Evolutionary conservation across 2,113 vertebrate genomes (phyloP), one percentile per base, ranked within the genome.

Genomic region (Mesitornis unicolor): DNA sequence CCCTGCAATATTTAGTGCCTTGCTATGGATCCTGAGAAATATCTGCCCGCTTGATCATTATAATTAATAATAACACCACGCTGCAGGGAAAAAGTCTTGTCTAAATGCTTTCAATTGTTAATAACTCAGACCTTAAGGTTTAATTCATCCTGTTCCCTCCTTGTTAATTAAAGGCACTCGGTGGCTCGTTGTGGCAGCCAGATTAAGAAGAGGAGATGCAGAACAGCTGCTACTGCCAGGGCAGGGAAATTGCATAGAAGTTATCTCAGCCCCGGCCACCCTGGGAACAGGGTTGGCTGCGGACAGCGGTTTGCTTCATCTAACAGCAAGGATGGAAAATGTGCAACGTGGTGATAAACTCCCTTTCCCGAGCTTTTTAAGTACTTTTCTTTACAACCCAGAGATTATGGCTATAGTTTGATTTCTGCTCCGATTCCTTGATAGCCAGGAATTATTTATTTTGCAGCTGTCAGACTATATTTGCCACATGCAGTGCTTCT

Each of bases 371-470:
- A 84, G 40, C 26, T 53, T 21, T 64, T 78, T 47, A 65, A 93
- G 9, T 35, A 76, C 45, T 84, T 67, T 84, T 53, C 50, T 90
- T 94, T 71, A 48, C 86, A 57, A 24, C 17, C 38, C 50, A 17
- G 64, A 50, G 76, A 68, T 45, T 45, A 64, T 26, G 68, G 76
- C 85, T 61, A 10, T 33, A 79, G 92, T 71, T 74, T 60, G 92
- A 87, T 94, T 95, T 96, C 93, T 92, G 85, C 92, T 92, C 83
- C 3, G 75, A 94, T 96, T 94, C 88, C 88, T 81, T 90, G 90
- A 87, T 36, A 90, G 88, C 64, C 78, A 67, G 76, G 88, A 94
- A 94, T 93, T 90, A 84, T 84, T 96, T 74, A 74, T 93, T 95
- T 82, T 48, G 94, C 79, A 93, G 92, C 93, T 93, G 83, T 92